Conservation (phyloP, 2,888 invertebrate genomes). For the Chirona hameri region DNA sequence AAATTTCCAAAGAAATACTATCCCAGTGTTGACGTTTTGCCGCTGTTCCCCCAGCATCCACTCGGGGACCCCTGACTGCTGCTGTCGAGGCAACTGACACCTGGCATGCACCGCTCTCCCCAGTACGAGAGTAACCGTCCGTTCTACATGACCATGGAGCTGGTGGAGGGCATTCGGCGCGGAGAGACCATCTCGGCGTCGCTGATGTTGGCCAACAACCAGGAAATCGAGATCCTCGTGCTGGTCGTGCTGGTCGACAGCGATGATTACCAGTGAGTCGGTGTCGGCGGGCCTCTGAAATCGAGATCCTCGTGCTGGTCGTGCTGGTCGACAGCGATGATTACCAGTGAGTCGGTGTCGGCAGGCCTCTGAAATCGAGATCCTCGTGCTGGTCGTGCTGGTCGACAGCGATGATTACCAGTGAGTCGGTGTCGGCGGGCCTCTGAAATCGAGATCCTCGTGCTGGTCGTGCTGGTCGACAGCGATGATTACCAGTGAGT, state of each 20-base stretch:
- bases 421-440: too few relatives aligned
- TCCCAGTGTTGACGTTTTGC: too few relatives aligned
- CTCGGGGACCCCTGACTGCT: too few relatives aligned
- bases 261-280: slow-evolving; percentile 60
- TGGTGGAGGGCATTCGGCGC: slow-evolving; percentile 74
- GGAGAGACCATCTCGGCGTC: slow-evolving; percentile 92
- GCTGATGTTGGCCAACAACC: slow-evolving; percentile 90
- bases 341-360: slow-evolving; percentile 56
- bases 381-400: slow-evolving; percentile 83
- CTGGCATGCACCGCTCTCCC: too few relatives aligned
- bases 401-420: slow-evolving; percentile 73
- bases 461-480: slow-evolving; percentile 76
- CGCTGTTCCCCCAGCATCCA: too few relatives aligned
- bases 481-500: slow-evolving; percentile 65
- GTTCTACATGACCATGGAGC: slow-evolving; percentile 92
- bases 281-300: too few relatives aligned
- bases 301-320: slow-evolving; percentile 77
- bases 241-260: slow-evolving; percentile 81
- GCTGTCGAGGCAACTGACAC: too few relatives aligned
- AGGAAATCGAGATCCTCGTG: slow-evolving; percentile 76
- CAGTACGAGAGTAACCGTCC: slow-evolving; percentile 85
- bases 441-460: slow-evolving; percentile 74
- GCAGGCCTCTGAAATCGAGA: slow-evolving; percentile 66
- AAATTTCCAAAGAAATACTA: too few relatives aligned
- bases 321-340: slow-evolving; percentile 78